Percentiles rank a stretch among this genome's conserved stretches.
Conservation (phyloP, 2,888 invertebrate species). For the Ceramica pisi region DNA sequence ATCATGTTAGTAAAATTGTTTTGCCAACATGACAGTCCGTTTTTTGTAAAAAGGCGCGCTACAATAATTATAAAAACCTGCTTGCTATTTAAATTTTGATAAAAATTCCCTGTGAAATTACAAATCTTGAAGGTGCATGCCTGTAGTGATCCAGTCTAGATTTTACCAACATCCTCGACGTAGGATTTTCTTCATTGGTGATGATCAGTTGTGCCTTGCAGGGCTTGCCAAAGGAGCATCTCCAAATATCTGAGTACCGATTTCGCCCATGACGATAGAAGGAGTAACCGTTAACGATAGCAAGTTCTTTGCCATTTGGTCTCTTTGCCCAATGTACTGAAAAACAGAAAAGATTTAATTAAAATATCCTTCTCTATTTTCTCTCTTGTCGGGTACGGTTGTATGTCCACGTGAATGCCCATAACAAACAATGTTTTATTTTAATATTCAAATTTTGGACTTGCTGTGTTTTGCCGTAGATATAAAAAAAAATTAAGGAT, state of each 20-base stretch:
- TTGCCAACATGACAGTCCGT: too few relatives aligned
- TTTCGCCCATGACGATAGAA: slow-evolving; percentile 62
- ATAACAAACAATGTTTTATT: too few relatives aligned
- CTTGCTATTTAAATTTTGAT: neutral
- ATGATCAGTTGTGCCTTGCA: slow-evolving; percentile 66
- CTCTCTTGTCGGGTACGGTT: too few relatives aligned
- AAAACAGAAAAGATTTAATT: slow-evolving; percentile 5
- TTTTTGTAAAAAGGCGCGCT: too few relatives aligned
- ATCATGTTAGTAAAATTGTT: too few relatives aligned
- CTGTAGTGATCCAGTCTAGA: slow-evolving; percentile 1
- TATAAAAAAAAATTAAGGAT: too few relatives aligned
- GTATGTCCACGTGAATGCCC: too few relatives aligned
- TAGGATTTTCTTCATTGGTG: slow-evolving; percentile 14
- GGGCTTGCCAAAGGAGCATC: slow-evolving; percentile 67
- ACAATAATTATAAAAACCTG: too few relatives aligned
- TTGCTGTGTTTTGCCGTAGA: too few relatives aligned
- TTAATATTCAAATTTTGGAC: too few relatives aligned
- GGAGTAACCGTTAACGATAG: slow-evolving; percentile 66
- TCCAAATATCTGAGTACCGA: slow-evolving; percentile 61
- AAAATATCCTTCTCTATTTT: neutral
- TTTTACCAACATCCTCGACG: neutral
- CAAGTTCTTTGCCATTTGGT: slow-evolving; percentile 65
- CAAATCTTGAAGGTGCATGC: slow-evolving; percentile 1
- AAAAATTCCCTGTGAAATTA: slow-evolving; percentile 10
- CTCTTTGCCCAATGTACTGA: slow-evolving; percentile 52